Evolutionary conservation across 23 tunicate genomes (phyloP).

Genomic region (Ciona savignyi): DNA sequence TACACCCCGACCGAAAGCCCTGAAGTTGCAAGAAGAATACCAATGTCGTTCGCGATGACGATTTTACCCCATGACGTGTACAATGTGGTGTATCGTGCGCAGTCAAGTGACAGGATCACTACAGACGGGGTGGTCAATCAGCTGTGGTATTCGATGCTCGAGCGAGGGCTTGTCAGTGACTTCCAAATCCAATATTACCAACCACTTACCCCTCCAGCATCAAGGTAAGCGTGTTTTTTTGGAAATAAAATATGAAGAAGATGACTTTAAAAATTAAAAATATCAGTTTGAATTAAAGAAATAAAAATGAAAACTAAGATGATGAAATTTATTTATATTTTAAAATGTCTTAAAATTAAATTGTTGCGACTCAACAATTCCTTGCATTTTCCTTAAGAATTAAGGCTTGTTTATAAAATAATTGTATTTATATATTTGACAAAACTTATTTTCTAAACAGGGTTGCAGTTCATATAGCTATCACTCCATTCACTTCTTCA

Average conservation of each 20-base stretch:
- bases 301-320: too few species aligned
- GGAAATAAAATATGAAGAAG: too few species aligned
- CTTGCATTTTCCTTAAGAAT: too few species aligned
- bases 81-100: conserved; percentile 24
- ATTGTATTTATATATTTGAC: too few species aligned
- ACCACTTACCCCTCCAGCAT: conserved; percentile 48
- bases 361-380: too few species aligned
- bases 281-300: too few species aligned
- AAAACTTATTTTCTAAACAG: neutral
- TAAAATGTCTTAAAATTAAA: too few species aligned
- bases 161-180: conserved; percentile 6
- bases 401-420: too few species aligned
- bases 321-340: too few species aligned
- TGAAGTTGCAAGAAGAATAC: neutral
- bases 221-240: conserved; percentile 19
- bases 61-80: conserved; percentile 57
- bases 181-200: conserved; percentile 36
- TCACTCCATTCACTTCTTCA: too few species aligned
- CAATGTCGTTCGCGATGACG: conserved; percentile 20
- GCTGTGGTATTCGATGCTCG: conserved; percentile 13
- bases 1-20: neutral
- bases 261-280: too few species aligned
- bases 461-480: neutral
- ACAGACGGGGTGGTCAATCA: conserved; percentile 9
- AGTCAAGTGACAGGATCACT: conserved; percentile 7